These are phyloP conservation scores for Cryptoblepharus egeriae DNA, from an alignment of 2,797 vertebrate species.

Conservation along the genomic window DNA sequence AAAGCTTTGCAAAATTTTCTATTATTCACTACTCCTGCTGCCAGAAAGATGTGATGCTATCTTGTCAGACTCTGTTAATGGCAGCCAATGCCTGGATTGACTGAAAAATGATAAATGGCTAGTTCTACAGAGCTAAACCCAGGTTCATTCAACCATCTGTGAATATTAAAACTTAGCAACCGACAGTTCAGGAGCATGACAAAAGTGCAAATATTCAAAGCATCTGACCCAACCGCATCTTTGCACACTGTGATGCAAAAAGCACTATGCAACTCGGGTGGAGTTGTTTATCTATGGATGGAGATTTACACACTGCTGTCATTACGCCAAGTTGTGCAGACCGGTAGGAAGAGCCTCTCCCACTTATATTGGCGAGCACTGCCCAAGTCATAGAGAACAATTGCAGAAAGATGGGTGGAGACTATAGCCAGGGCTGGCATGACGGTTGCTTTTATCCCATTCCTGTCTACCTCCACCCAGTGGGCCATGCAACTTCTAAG, in stretches of 20 bases:
- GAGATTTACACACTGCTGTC: background rate
- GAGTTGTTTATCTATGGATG: background rate
- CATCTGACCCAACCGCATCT: background rate
- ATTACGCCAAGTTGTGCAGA: background rate
- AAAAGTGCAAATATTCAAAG: background rate
- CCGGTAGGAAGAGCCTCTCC: background rate
- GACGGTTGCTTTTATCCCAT: background rate
- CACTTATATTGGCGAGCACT: background rate
- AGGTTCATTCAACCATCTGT: background rate
- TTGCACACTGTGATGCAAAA: background rate
- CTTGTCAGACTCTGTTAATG: background rate
- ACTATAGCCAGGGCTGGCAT: background rate
- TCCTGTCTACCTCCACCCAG: background rate
- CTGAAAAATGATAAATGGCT: background rate
- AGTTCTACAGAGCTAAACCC: background rate
- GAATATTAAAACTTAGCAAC: background rate
- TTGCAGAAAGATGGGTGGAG: background rate
- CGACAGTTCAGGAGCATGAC: background rate
- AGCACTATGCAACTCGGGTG: background rate
- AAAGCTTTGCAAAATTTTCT: background rate
- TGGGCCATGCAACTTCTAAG: background rate
- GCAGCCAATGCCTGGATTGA: background rate
- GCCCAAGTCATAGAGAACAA: background rate
- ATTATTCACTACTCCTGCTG: background rate
- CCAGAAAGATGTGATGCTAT: too few species aligned